Evolutionary conservation across 92 coral and sea anemone species (phyloP).

Genomic region (Epizoanthus illoricatus): DNA sequence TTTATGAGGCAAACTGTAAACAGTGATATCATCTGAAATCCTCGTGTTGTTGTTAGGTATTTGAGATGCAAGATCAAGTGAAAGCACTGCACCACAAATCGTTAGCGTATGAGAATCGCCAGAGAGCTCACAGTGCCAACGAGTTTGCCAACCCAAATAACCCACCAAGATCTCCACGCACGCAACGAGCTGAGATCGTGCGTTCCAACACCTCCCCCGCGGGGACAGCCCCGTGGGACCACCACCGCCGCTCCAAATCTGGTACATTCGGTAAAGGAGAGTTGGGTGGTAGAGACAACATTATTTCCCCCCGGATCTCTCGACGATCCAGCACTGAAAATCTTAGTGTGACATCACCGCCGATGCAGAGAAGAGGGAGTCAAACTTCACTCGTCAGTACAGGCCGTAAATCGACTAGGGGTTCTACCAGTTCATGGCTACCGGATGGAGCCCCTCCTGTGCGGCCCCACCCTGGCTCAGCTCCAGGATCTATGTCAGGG

Average conservation of each 20-base stretch:
- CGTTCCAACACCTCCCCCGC: slow-evolving; percentile 41
- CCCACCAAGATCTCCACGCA: slow-evolving; percentile 64
- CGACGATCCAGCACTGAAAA: slow-evolving; percentile 84
- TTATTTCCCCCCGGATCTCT: slow-evolving; percentile 74
- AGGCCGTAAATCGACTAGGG: slow-evolving; percentile 35
- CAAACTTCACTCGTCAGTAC: slow-evolving; percentile 35
- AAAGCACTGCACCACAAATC: slow-evolving; percentile 85
- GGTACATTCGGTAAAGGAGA: slow-evolving; percentile 37
- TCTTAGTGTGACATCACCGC: slow-evolving; percentile 48
- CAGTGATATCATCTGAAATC: too few relatives aligned
- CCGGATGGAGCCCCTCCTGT: slow-evolving; percentile 77
- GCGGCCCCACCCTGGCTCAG: slow-evolving; percentile 71
- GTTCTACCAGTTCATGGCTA: slow-evolving; percentile 46
- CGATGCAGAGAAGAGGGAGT: slow-evolving; percentile 37
- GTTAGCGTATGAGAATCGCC: slow-evolving; percentile 69
- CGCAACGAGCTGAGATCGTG: slow-evolving; percentile 63
- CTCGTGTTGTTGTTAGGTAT: slow-evolving; percentile 52
- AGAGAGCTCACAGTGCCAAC: slow-evolving; percentile 75
- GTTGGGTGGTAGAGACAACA: slow-evolving; percentile 5
- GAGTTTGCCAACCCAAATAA: slow-evolving; percentile 47
- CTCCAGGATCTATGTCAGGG: slow-evolving; percentile 73
- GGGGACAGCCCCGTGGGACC: slow-evolving; percentile 24
- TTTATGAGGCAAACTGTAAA: too few relatives aligned
- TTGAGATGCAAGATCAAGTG: slow-evolving; percentile 88
- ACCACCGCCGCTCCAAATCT: slow-evolving; percentile 31